Conservation (phyloP, 2,888 invertebrate species). For the Leucania comma region DNA sequence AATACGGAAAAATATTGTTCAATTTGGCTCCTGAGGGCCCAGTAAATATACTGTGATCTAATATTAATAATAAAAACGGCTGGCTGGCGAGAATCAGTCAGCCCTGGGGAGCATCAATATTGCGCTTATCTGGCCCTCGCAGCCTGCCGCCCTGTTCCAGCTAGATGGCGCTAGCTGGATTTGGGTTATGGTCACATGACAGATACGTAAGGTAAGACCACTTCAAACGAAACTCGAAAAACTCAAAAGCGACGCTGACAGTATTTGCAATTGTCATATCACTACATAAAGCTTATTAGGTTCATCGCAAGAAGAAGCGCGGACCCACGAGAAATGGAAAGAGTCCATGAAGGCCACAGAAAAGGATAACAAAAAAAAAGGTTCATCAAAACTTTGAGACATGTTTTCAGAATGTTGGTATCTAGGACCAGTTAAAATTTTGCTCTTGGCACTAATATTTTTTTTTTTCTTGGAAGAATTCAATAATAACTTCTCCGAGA, state of each 20-base stretch:
- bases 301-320: too few relatives aligned
- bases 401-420: not conserved
- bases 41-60: conserved; percentile 63
- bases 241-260: too few relatives aligned
- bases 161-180: conserved; percentile 50
- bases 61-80: conserved; percentile 73
- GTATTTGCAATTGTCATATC: too few relatives aligned
- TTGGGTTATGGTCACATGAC: conserved; percentile 6
- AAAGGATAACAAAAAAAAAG: too few relatives aligned
- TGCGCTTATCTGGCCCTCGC: conserved; percentile 69
- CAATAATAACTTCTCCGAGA: too few relatives aligned
- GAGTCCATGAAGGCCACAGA: too few relatives aligned
- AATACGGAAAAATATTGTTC: conserved; percentile 60
- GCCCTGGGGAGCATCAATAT: conserved; percentile 74
- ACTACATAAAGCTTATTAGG: too few relatives aligned
- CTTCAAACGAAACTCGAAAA: not conserved
- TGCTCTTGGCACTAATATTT: not conserved
- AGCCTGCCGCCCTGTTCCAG: conserved; percentile 51
- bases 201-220: conserved; percentile 13
- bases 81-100: conserved; percentile 71
- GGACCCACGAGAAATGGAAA: too few relatives aligned
- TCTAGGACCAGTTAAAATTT: not conserved
- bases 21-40: conserved; percentile 57
- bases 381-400: too few relatives aligned
- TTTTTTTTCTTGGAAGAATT: too few relatives aligned